Conservation (phyloP, 2,888 invertebrate species). For the Pseudococcus jackbeardsleyi region DNA sequence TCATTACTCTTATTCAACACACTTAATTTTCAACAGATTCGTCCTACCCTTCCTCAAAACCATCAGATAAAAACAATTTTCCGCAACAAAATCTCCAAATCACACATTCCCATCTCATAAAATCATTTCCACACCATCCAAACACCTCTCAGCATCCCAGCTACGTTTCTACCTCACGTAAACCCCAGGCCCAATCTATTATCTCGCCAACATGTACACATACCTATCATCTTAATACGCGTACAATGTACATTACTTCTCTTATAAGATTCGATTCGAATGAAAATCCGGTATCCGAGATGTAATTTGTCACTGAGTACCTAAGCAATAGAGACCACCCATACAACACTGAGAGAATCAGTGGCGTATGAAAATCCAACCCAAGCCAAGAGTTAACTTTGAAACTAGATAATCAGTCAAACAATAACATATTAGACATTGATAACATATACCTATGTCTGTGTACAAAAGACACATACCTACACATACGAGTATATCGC, state of each 20-base stretch:
- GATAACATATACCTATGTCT: background rate
- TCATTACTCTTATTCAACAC: no score
- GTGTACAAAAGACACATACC: constrained; percentile 5
- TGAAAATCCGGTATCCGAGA: constrained; percentile 12
- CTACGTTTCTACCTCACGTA: no score
- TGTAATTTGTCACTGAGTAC: constrained; percentile 45
- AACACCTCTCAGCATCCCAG: no score
- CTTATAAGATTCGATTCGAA: background rate
- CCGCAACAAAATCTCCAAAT: no score
- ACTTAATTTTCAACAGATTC: no score
- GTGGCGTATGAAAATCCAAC: background rate
- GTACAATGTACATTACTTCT: background rate
- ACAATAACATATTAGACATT: constrained; percentile 20
- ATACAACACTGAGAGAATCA: constrained; percentile 9
- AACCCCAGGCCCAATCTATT: no score
- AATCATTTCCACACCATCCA: no score
- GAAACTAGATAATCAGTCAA: constrained; percentile 26
- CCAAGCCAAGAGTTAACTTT: background rate
- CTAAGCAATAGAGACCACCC: constrained; percentile 34
- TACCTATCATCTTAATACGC: constrained; percentile 17
- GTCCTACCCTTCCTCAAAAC: no score
- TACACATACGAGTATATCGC: background rate
- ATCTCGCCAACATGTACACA: background rate
- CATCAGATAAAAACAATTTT: no score
- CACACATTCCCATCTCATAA: no score